Evolutionary conservation across 1,140 invertebrate species (phyloP).

Genomic region (Eciton burchellii): DNA sequence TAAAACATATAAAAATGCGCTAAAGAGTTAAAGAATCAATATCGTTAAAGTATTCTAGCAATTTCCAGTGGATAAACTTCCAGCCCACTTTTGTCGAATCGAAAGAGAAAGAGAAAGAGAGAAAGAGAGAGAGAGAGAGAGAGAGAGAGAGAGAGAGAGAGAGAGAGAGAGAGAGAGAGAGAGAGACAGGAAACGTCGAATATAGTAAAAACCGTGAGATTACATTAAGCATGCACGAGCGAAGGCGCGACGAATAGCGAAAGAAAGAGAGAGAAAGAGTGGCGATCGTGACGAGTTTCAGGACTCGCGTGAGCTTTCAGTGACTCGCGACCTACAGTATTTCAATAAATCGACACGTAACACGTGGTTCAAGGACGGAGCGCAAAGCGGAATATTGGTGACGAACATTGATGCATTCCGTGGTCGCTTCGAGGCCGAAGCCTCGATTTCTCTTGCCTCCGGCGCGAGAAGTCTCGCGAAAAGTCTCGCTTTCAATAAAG

Average conservation of each 20-base stretch:
- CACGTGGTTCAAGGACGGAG: not conserved
- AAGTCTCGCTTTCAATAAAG: constrained; percentile 57
- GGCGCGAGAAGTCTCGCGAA: constrained; percentile 33
- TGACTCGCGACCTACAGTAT: constrained; percentile 24
- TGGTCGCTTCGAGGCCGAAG: not conserved
- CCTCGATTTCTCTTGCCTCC: constrained; percentile 4
- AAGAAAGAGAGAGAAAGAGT: too few relatives aligned
- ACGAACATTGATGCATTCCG: constrained; percentile 45
- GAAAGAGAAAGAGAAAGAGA: not conserved
- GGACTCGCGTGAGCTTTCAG: constrained; percentile 29
- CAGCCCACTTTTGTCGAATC: not conserved
- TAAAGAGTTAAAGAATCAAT: too few relatives aligned
- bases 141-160: too few relatives aligned
- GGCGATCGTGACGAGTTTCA: constrained; percentile 24
- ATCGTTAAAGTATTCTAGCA: constrained; percentile 9
- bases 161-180: too few relatives aligned
- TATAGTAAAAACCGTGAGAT: not conserved
- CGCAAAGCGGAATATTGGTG: not conserved
- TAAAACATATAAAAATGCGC: too few relatives aligned
- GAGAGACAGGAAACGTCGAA: too few relatives aligned
- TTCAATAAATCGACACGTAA: constrained; percentile 35
- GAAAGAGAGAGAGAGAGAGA: too few relatives aligned
- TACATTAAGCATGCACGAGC: not conserved
- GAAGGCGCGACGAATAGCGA: not conserved
- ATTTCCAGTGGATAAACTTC: constrained; percentile 3